phyloP scores from a whole-genome alignment of 1,140 invertebrate genomes.

The Druon quercuslanigerum region DNA sequence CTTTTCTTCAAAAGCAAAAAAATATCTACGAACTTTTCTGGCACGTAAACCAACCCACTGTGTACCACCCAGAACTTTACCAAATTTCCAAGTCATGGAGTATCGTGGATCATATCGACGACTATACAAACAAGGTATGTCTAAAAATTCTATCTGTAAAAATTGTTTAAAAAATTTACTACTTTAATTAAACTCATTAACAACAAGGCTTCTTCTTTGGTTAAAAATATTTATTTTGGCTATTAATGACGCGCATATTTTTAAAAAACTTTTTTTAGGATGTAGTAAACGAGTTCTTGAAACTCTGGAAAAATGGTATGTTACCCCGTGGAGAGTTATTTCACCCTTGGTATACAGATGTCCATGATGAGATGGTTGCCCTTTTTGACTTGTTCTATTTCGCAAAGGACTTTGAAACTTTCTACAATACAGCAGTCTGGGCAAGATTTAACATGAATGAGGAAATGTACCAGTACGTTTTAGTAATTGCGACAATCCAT shows the following conservation, averaged over 20 bases:
- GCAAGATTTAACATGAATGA: slow-evolving; percentile 80
- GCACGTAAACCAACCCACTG: slow-evolving; percentile 77
- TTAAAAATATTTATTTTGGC: background rate
- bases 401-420: slow-evolving; percentile 78
- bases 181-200: too few species aligned
- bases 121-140: slow-evolving; percentile 68
- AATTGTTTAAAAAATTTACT: too few species aligned
- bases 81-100: slow-evolving; percentile 76
- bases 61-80: slow-evolving; percentile 70
- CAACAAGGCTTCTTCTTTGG: too few species aligned
- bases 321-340: slow-evolving; percentile 79
- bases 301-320: slow-evolving; percentile 76
- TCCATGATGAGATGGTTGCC: slow-evolving; percentile 78
- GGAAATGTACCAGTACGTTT: slow-evolving; percentile 80
- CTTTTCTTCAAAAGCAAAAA: slow-evolving; percentile 76
- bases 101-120: slow-evolving; percentile 75
- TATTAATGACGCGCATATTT: slow-evolving; percentile 8
- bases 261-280: slow-evolving; percentile 68
- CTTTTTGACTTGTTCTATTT: slow-evolving; percentile 83
- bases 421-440: slow-evolving; percentile 73
- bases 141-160: slow-evolving; percentile 55
- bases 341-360: slow-evolving; percentile 78
- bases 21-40: slow-evolving; percentile 79
- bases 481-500: slow-evolving; percentile 79
- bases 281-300: slow-evolving; percentile 78